Evolutionary conservation across 2,888 invertebrate genomes (phyloP).

Genomic region (Apoda limacodes): DNA sequence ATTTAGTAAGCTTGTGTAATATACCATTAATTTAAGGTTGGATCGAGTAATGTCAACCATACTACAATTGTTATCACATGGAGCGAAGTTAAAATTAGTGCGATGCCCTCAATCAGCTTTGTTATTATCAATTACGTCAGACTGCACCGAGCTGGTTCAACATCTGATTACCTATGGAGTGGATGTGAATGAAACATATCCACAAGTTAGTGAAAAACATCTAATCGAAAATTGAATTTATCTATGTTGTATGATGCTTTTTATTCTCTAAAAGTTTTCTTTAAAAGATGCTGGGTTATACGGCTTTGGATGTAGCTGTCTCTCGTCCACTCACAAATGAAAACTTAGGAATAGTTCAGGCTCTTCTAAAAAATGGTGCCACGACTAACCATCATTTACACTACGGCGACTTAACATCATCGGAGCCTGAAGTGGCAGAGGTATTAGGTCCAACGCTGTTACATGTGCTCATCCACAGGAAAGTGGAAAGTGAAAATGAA

Average conservation of each 20-base stretch:
- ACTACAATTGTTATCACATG: slow-evolving; percentile 34
- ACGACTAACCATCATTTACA: slow-evolving; percentile 29
- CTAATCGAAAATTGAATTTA: no score
- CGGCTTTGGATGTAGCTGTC: slow-evolving; percentile 39
- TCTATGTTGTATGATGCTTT: no score
- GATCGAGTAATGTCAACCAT: slow-evolving; percentile 35
- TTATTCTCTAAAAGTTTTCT: no score
- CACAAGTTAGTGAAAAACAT: slow-evolving; percentile 28
- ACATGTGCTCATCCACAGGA: slow-evolving; percentile 38
- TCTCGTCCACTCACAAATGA: slow-evolving; percentile 32
- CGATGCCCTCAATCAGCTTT: slow-evolving; percentile 45
- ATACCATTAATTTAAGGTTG: slow-evolving; percentile 48
- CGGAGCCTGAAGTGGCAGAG: slow-evolving; percentile 7
- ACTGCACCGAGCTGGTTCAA: slow-evolving; percentile 31
- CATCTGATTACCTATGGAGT: slow-evolving; percentile 36
- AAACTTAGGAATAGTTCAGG: slow-evolving; percentile 33
- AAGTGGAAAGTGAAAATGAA: slow-evolving; percentile 27
- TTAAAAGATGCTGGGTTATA: slow-evolving; percentile 34
- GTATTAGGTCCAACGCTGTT: slow-evolving; percentile 42
- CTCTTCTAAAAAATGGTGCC: slow-evolving; percentile 39
- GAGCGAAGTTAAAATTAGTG: slow-evolving; percentile 40
- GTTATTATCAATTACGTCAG: slow-evolving; percentile 33
- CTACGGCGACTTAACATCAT: slow-evolving; percentile 1
- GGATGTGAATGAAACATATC: slow-evolving; percentile 40
- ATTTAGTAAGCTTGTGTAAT: no score